phyloP scores from a whole-genome alignment of 1,140 invertebrate genomes.

The Pemphigus obesinymphae region DNA sequence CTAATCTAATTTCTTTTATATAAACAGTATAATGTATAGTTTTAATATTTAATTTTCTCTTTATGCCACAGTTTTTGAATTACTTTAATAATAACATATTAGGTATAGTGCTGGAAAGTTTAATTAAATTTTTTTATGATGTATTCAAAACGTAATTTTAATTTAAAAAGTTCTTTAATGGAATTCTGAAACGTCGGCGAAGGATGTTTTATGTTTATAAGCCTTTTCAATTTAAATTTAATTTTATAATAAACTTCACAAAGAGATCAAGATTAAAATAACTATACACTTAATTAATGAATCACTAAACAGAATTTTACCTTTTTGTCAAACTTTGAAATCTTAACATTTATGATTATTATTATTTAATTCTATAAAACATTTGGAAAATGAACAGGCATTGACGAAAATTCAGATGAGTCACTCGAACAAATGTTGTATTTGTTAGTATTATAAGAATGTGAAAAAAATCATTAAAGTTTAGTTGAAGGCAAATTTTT shows the following conservation, averaged over 20 bases:
- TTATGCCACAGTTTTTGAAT: background rate
- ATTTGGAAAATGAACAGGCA: background rate
- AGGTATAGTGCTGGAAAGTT: constrained; percentile 9
- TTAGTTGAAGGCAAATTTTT: too few relatives aligned
- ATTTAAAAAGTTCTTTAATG: constrained; percentile 33
- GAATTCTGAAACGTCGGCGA: background rate
- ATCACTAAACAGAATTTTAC: background rate
- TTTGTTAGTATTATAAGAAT: too few relatives aligned
- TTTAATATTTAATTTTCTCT: background rate
- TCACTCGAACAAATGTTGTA: too few relatives aligned
- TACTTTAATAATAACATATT: constrained; percentile 6
- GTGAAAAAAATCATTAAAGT: too few relatives aligned
- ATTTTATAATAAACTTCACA: constrained; percentile 27
- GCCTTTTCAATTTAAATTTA: constrained; percentile 16
- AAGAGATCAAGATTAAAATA: constrained; percentile 27
- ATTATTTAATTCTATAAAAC: background rate
- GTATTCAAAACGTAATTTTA: constrained; percentile 26
- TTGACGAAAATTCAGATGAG: background rate
- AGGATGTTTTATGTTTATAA: background rate
- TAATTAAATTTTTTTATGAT: constrained; percentile 5
- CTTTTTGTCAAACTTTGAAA: background rate
- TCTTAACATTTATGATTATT: background rate
- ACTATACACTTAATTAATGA: constrained; percentile 11
- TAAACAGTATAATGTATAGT: too few relatives aligned
- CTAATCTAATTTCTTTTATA: too few relatives aligned